phyloP scores from a whole-genome alignment of 1,140 invertebrate species.

The Drosophila insularis region DNA sequence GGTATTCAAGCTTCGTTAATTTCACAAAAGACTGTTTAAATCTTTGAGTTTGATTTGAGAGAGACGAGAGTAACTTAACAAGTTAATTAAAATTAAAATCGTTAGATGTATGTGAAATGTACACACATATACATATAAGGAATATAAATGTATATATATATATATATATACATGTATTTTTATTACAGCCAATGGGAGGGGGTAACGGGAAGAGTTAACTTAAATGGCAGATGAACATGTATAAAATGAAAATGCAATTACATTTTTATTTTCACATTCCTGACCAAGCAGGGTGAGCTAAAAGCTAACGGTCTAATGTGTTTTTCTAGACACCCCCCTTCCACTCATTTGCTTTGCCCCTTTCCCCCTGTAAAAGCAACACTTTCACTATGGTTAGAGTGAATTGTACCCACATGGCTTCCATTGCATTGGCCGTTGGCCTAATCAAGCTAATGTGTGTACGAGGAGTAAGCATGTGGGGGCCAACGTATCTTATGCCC shows the following conservation, averaged over 20 bases:
- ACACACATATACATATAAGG: background rate
- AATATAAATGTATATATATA: background rate
- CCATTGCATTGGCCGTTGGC: conserved; percentile 38
- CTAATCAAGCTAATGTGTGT: conserved; percentile 63
- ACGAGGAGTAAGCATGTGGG: conserved; percentile 49
- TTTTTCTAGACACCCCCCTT: conserved; percentile 8
- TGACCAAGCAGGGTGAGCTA: conserved; percentile 30
- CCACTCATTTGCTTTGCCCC: background rate
- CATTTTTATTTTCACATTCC: conserved; percentile 50
- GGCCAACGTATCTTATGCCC: conserved; percentile 32
- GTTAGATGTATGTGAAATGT: background rate
- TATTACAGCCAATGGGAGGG: background rate
- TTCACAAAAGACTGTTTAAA: background rate
- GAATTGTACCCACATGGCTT: conserved; percentile 7
- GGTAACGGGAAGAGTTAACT: background rate
- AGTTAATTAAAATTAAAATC: conserved; percentile 5
- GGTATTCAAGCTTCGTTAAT: background rate
- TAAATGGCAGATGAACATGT: conserved; percentile 23
- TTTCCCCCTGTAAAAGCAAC: background rate
- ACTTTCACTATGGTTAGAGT: background rate
- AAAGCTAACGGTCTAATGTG: conserved; percentile 46
- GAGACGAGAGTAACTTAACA: background rate
- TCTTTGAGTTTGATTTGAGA: background rate
- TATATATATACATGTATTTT: background rate
- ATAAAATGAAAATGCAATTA: conserved; percentile 58